A percentile compares a stretch with the other conserved stretches of the same genome.
Evolutionary conservation across 1,140 invertebrate genomes (phyloP).

Genomic region (Papilio aristodemus): DNA sequence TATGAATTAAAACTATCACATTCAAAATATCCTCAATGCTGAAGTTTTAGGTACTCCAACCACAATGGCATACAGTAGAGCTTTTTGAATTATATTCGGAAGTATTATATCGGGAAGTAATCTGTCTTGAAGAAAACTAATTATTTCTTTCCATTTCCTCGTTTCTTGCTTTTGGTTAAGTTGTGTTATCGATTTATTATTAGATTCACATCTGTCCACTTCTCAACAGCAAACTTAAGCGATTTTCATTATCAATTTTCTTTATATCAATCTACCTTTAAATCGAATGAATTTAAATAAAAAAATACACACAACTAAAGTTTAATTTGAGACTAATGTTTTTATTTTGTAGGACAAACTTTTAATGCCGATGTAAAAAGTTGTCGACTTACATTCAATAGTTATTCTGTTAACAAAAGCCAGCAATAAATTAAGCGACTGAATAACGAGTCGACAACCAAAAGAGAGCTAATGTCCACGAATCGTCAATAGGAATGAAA

Average conservation of each 20-base stretch:
- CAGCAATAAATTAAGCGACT: conserved; percentile 35
- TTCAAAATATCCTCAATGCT: too few relatives aligned
- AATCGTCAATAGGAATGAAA: conserved; percentile 58
- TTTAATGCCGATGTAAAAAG: background rate
- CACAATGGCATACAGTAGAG: too few relatives aligned
- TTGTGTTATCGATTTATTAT: background rate
- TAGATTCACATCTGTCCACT: too few relatives aligned
- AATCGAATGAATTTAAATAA: too few relatives aligned
- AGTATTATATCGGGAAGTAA: background rate
- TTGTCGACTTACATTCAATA: background rate
- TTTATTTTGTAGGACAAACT: background rate
- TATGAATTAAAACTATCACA: too few relatives aligned
- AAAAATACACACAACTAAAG: too few relatives aligned
- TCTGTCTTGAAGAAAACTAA: background rate
- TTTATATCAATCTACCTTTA: too few relatives aligned
- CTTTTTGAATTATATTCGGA: too few relatives aligned
- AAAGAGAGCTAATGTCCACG: conserved; percentile 57
- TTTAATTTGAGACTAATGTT: too few relatives aligned
- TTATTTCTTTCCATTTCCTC: background rate
- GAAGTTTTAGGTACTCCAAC: too few relatives aligned
- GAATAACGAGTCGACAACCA: conserved; percentile 48
- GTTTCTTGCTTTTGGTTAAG: conserved; percentile 2
- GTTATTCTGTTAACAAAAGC: conserved; percentile 1
- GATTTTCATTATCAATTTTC: too few relatives aligned
- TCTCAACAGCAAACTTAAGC: too few relatives aligned